Evolutionary conservation across 2,113 vertebrate genomes (phyloP).

Genomic region (Caretta caretta): DNA sequence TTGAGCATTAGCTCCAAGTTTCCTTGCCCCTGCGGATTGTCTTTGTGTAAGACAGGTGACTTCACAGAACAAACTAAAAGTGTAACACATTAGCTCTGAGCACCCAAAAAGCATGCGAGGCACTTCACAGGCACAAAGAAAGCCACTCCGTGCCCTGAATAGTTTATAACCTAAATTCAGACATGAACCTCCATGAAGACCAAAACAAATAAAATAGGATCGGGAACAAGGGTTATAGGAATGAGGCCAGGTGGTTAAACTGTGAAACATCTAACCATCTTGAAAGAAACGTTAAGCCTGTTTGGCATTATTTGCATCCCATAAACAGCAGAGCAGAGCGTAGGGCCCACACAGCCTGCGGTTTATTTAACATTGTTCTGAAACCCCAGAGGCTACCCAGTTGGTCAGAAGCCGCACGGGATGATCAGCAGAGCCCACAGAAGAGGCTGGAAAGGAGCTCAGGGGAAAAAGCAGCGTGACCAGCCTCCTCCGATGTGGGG

Average conservation of each 20-base stretch:
- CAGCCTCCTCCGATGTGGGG: too few species aligned
- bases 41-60: not conserved
- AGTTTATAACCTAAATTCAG: not conserved
- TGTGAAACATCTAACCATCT: rapidly evolving
- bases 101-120: rapidly evolving
- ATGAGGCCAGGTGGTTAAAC: not conserved
- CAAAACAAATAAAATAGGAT: not conserved
- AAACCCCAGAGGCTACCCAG: not conserved
- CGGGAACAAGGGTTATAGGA: not conserved
- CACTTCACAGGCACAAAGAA: not conserved
- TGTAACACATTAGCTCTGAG: not conserved
- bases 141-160: rapidly evolving
- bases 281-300: rapidly evolving
- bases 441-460: not conserved
- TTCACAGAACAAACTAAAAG: not conserved
- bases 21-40: not conserved
- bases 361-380: not conserved
- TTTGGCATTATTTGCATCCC: not conserved
- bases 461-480: not conserved
- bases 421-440: too few species aligned
- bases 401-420: rapidly evolving
- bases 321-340: not conserved
- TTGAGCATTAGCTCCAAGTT: not conserved
- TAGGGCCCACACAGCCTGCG: rapidly evolving
- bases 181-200: not conserved